A percentile compares a stretch with the other conserved stretches of the same genome.
phyloP scores from a whole-genome alignment of 2,113 vertebrate species.

The Gymnobelideus leadbeateri region DNA sequence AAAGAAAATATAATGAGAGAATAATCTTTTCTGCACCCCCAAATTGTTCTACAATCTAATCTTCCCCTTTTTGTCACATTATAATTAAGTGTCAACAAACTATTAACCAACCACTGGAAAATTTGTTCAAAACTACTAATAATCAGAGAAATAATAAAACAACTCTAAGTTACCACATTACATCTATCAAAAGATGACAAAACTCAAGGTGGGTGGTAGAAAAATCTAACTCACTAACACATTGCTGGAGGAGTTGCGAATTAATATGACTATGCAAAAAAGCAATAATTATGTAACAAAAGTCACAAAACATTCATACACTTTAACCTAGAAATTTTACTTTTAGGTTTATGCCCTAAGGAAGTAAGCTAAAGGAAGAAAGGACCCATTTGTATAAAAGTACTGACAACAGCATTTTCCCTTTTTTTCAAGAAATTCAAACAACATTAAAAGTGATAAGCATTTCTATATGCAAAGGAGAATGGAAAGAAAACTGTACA shows the following conservation, averaged over 20 bases:
- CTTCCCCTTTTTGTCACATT: not conserved
- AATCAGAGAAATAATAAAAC: not conserved
- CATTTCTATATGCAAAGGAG: not conserved
- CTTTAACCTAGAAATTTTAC: not conserved
- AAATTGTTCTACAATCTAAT: not conserved
- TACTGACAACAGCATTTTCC: not conserved
- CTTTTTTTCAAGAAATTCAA: not conserved
- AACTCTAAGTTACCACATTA: not conserved
- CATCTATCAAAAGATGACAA: not conserved
- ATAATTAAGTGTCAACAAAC: not conserved
- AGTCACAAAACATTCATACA: not conserved
- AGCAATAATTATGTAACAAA: not conserved
- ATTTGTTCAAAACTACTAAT: not conserved
- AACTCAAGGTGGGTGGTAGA: not conserved
- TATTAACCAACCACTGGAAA: not conserved
- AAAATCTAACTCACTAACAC: not conserved
- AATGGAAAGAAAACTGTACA: not conserved
- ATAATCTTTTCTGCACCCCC: not conserved
- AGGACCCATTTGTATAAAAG: not conserved
- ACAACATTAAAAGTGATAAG: not conserved
- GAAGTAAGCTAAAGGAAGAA: not conserved
- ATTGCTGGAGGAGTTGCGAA: not conserved
- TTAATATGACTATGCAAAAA: not conserved
- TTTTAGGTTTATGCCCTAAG: not conserved
- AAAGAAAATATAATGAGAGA: not conserved